Evolutionary conservation across 2,797 vertebrate species (phyloP), one percentile per base, ranked within the genome.

Genomic region (Esox masquinongy): DNA sequence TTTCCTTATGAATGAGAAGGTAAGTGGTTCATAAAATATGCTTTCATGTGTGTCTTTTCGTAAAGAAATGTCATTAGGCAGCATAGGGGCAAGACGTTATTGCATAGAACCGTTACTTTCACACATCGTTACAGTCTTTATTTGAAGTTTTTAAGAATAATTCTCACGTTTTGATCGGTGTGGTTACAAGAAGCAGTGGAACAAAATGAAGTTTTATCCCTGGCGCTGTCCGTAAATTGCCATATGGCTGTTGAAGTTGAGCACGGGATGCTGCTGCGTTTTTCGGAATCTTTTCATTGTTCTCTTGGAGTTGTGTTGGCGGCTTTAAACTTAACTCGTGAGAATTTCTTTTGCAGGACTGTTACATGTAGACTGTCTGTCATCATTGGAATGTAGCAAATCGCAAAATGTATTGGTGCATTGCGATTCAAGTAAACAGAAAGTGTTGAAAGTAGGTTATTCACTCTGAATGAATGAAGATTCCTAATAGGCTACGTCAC

Each of bases 1-100:
- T 68, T 71, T 31, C 47, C 4, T 17, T 34, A 31, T 77, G 70
- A 68, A 67, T 53, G 70, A 70, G 6, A 70, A 76, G 51, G 74
- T 79, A 68, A 63, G 70, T 76, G 31, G 66, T 61, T 61, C 11
- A 11, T 26, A 22, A 16, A 59, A 24, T 61, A 24, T 24, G 56
- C 12, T 56, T 56, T 56, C 7, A 22, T 22, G 1, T 61, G 56
- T 14, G 6, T 61, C 8, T 24, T 61, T 61, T 61, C 2, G 24
- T 66, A 43, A 69, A 47, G 1, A 69, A 3, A 22, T 59, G 36
- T 59, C 24, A 24, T 19, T 59, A 11, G 43, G 43, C 8, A 47
- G 43, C 56, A 59, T 24, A 8, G 56, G 56, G 56, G n/a, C 11
- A 24, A 24, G 53, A 59, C 16, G n/a, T 59, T 59, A 22, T 59